Percentiles rank a stretch among this genome's conserved stretches.
Conservation (phyloP, 2,113 vertebrate species). For the Stegastes partitus region DNA sequence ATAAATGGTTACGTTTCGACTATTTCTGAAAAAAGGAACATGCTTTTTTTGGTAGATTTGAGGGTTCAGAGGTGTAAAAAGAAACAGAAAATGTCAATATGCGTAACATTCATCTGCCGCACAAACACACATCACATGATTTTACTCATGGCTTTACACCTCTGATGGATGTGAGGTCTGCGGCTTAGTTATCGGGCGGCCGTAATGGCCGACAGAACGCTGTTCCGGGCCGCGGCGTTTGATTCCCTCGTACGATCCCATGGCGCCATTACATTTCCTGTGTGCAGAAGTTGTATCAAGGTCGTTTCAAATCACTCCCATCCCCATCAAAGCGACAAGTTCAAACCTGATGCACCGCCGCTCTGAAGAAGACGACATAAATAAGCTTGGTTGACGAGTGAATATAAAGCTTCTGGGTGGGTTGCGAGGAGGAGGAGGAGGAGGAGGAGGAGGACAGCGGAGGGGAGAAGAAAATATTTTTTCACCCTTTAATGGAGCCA, state of each 20-base stretch:
- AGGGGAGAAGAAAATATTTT: slow-evolving; percentile 62
- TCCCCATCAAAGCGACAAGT: slow-evolving; percentile 64
- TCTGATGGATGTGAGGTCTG: slow-evolving; percentile 54
- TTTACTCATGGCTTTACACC: slow-evolving; percentile 43
- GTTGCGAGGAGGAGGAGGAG: background rate
- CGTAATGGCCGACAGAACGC: slow-evolving; percentile 52
- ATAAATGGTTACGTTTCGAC: too few species aligned
- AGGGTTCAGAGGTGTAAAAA: too few species aligned
- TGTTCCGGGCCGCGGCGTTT: slow-evolving; percentile 56
- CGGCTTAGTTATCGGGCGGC: slow-evolving; percentile 29
- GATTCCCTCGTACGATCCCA: slow-evolving; percentile 39
- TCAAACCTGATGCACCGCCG: slow-evolving; percentile 63
- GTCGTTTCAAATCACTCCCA: slow-evolving; percentile 63
- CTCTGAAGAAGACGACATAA: slow-evolving; percentile 62
- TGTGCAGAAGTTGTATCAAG: slow-evolving; percentile 72
- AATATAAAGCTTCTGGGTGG: slow-evolving; percentile 62
- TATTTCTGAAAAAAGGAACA: background rate
- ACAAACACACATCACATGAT: slow-evolving; percentile 28
- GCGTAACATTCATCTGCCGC: slow-evolving; percentile 8
- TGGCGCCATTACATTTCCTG: slow-evolving; percentile 20
- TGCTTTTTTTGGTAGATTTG: background rate
- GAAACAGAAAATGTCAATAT: background rate
- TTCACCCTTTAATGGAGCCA: slow-evolving; percentile 74
- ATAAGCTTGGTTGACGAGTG: slow-evolving; percentile 65
- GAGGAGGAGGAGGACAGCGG: slow-evolving; percentile 17